Base-by-base conservation (phyloP, 2,113 vertebrate genomes). In the Phrynosoma platyrhinos region DNA sequence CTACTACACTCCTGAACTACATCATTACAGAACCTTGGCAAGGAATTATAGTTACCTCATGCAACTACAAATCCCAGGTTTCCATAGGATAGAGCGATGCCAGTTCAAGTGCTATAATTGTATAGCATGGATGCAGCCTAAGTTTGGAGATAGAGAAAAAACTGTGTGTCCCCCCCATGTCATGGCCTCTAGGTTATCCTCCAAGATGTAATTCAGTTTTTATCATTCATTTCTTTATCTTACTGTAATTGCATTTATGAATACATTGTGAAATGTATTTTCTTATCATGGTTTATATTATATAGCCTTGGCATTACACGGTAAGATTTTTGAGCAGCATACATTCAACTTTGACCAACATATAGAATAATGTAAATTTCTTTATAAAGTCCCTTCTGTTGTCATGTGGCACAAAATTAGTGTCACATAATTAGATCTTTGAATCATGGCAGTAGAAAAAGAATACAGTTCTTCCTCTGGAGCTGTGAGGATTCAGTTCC, bases 171-270 rank as follows among this genome's bases (percentile, higher is more conserved):
- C 30, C 68, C 18, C 36, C 32, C 5, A 32, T 40, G 14, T 82
- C 58, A 40, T 91, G 92, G 92, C 89, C 91, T 88, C 90, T 80
- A 92, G 82, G 89, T 77, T 47, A 94, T 75, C 32, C 55, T 58
- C 58, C 52, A 74, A 36, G 23, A 75, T 58, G 13, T 27, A 1
- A 93, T 89, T 78, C 86, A 75, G 20, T 2, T 1, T 87, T 93
- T 90, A 92, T 72, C 83, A 91, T 94, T 84, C 53, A 92, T 89
- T 86, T 93, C 88, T 89, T 85, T 75, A 93, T 90, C 78, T 85
- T 88, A 86, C 87, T 79, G 21, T 58, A 23, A 68, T 68, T 27
- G 8, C 25, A 27, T 68, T 68, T 25, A 62, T 62, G 58, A 62
- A 62, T 1, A 4, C 66, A 23, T 68, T 25, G 66, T 68, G 66